Percentiles rank a stretch among this genome's conserved stretches.
Evolutionary conservation across 1,140 invertebrate genomes (phyloP).

Genomic region (Agrilus planipennis): DNA sequence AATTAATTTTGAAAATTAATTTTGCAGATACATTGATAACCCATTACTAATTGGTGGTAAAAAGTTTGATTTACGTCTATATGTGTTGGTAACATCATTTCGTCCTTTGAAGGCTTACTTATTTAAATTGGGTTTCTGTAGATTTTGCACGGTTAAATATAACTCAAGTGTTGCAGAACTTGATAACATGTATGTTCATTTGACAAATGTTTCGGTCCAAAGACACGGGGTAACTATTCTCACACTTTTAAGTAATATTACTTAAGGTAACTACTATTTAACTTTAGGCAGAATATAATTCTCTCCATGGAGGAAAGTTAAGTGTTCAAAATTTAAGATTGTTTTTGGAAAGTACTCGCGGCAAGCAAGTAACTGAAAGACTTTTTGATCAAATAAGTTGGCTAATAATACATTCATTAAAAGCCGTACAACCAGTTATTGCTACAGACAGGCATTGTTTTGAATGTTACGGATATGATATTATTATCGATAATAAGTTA

Average conservation of each 20-base stretch:
- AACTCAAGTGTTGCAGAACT: constrained; percentile 58
- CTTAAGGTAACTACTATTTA: constrained; percentile 1
- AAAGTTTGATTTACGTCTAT: constrained; percentile 79
- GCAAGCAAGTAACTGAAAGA: constrained; percentile 74
- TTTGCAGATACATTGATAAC: constrained; percentile 62
- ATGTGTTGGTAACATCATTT: constrained; percentile 78
- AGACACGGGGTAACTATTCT: constrained; percentile 61
- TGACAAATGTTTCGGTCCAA: constrained; percentile 82
- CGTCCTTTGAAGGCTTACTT: constrained; percentile 68
- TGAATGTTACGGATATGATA: constrained; percentile 78
- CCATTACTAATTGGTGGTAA: constrained; percentile 78
- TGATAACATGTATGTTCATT: constrained; percentile 78
- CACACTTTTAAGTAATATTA: constrained; percentile 1
- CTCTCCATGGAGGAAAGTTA: constrained; percentile 88
- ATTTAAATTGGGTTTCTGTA: constrained; percentile 68
- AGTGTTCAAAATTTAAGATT: constrained; percentile 82
- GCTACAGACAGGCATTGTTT: constrained; percentile 69
- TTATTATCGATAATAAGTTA: constrained; percentile 73
- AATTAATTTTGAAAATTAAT: not conserved
- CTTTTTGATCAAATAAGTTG: constrained; percentile 77
- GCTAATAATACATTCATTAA: constrained; percentile 77
- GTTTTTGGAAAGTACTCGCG: constrained; percentile 82
- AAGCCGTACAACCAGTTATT: constrained; percentile 65
- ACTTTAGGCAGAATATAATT: constrained; percentile 82
- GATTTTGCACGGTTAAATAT: constrained; percentile 76